phyloP scores from a whole-genome alignment of 2,888 invertebrate genomes.

The Oxytorus armatus region DNA sequence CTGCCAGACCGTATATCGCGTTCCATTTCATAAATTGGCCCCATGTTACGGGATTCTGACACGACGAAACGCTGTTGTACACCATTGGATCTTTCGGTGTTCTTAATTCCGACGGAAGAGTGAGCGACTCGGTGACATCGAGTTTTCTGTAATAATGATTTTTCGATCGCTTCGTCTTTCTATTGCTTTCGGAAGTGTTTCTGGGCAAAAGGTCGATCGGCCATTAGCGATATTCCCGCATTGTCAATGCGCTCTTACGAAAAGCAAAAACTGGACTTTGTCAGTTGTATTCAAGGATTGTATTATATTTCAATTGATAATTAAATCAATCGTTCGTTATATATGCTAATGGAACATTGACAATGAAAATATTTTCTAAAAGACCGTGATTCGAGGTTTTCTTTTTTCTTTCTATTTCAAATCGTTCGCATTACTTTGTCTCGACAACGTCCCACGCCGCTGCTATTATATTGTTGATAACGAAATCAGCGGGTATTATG shows the following conservation, averaged over 20 bases:
- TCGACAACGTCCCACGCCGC: conserved; percentile 86
- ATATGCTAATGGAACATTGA: too few species aligned
- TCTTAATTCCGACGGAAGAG: background rate
- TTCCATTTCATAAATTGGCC: conserved; percentile 86
- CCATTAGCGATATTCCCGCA: too few species aligned
- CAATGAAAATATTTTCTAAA: background rate
- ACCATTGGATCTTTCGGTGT: conserved; percentile 86
- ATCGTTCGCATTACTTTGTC: conserved; percentile 70
- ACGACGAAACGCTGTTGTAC: conserved; percentile 94
- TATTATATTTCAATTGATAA: too few species aligned
- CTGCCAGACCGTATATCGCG: conserved; percentile 85
- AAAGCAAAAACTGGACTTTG: too few species aligned
- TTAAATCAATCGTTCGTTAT: too few species aligned
- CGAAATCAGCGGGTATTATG: conserved; percentile 89
- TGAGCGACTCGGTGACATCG: background rate
- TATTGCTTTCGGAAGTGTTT: too few species aligned
- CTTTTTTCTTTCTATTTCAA: too few species aligned
- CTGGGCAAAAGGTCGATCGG: too few species aligned
- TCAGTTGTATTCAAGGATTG: too few species aligned
- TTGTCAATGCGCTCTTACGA: too few species aligned
- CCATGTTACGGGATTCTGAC: conserved; percentile 93
- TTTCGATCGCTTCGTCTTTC: background rate
- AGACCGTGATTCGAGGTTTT: background rate
- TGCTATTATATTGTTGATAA: conserved; percentile 87
- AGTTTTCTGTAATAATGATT: conserved; percentile 29